These are phyloP conservation scores for Entosphenus tridentatus DNA, from an alignment of 2,113 vertebrate species.

Conservation along the genomic window DNA sequence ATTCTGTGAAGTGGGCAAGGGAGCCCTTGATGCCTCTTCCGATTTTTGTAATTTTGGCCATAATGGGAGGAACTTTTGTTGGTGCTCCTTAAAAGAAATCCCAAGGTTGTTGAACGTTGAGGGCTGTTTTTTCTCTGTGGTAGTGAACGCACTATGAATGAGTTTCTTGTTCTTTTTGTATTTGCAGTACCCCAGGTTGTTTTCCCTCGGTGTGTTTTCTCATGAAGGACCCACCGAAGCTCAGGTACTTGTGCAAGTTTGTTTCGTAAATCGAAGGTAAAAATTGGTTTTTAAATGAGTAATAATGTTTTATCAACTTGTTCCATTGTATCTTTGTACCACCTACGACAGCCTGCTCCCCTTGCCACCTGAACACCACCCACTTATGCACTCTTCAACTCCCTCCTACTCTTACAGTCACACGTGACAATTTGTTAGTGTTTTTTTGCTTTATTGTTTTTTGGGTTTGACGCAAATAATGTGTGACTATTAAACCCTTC, in stretches of 20 bases:
- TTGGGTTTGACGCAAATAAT: no score
- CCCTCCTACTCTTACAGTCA: no score
- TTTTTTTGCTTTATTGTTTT: no score
- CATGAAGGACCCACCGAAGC: constrained; percentile 62
- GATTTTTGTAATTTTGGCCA: no score
- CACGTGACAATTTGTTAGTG: no score
- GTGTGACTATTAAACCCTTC: no score
- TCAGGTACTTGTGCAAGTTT: constrained; percentile 36
- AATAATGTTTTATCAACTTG: background rate
- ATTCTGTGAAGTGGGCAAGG: no score
- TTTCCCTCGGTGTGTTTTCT: constrained; percentile 58
- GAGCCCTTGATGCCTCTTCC: no score
- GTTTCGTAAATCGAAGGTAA: background rate
- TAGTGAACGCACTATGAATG: no score
- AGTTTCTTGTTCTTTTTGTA: background rate
- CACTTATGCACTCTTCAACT: no score
- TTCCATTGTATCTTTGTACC: background rate
- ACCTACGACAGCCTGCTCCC: background rate
- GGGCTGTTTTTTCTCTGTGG: background rate
- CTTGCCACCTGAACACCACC: no score
- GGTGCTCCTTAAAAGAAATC: background rate
- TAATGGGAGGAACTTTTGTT: no score
- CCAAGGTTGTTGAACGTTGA: constrained; percentile 7
- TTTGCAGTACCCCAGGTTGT: constrained; percentile 54
- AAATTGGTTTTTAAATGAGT: background rate